These are phyloP conservation scores for Eunapius fragilis DNA, from an alignment of 37 sponge, comb jelly and placozoan species.

Conservation along the genomic window DNA sequence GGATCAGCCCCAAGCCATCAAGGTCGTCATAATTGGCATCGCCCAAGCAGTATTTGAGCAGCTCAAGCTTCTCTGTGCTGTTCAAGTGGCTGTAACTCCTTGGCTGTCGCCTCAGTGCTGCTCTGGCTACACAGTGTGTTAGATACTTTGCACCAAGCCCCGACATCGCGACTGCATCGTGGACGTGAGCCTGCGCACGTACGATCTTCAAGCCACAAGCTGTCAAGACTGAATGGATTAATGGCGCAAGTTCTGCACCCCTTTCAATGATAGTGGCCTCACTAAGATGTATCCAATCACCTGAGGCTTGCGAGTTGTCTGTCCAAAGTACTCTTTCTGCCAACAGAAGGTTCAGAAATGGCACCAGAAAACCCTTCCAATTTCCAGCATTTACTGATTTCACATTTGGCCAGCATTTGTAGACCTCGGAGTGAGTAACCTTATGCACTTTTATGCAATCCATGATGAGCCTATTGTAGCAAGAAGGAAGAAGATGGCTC, in stretches of 20 bases:
- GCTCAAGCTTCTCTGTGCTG: slow-evolving; percentile 6
- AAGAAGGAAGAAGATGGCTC: slow-evolving; percentile 35
- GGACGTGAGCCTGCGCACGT: not conserved
- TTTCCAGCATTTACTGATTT: not conserved
- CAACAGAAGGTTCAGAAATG: slow-evolving; percentile 11
- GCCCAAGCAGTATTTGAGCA: slow-evolving; percentile 49
- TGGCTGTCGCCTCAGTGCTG: not conserved
- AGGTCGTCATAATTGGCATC: slow-evolving; percentile 26
- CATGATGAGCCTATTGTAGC: slow-evolving; percentile 31
- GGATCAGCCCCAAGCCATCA: slow-evolving; percentile 21
- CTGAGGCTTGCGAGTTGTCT: not conserved
- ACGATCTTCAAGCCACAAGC: slow-evolving; percentile 27
- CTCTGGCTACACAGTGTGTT: not conserved
- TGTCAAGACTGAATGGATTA: not conserved
- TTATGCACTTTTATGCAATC: slow-evolving; percentile 7
- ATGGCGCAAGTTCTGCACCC: not conserved
- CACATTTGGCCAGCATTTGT: slow-evolving; percentile 37
- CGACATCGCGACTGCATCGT: not conserved
- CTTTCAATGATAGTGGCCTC: not conserved
- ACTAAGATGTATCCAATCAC: slow-evolving; percentile 26
- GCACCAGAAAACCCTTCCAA: slow-evolving; percentile 22
- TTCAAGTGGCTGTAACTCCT: slow-evolving; percentile 11
- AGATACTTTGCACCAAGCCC: not conserved
- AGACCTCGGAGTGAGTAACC: not conserved
- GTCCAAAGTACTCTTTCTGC: slow-evolving; percentile 3